Evolutionary conservation across 1,140 invertebrate genomes (phyloP), one percentile per base, ranked within the genome.

Genomic region (Dendrolimus punctatus): DNA sequence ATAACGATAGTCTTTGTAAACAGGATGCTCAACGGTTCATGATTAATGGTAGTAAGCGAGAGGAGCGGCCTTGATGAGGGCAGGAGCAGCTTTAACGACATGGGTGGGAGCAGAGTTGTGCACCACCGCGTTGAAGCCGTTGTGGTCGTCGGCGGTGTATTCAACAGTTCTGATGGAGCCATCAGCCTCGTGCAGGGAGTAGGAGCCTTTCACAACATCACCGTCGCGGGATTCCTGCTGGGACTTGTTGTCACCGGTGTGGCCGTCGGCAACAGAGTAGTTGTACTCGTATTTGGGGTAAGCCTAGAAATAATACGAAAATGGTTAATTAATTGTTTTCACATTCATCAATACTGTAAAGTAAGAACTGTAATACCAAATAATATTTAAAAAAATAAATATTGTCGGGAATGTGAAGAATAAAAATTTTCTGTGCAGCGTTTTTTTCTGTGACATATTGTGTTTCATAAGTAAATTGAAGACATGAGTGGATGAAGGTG

Each of bases 171-270:
- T 58, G 51, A 58, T 46, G 41, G 57, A 58, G 39, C 57, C 57
- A 40, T 58, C 57, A 44, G 57, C 57, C 40, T 58, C 57, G 39
- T 58, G 57, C 47, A 54, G 50, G 7, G 57, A 58, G 47, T 58
- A 58, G 37, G 74, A 69, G 62, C 86, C 86, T 63, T 85, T 78
- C 23, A 87, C 76, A 5, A 77, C 72, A 56, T 83, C 84, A 55
- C 86, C 84, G 52, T 87, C 80, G 48, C 85, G 69, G 49, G 62
- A 55, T 66, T 88, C 85, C 64, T 80, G 74, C 57, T 88, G 85
- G 61, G 68, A 73, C 62, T 88, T 86, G 53, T 77, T 61, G 68
- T 87, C 82, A 40, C 57, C 57, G 39, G 57, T 41, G 41, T 50
- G 51, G 39, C 51, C 39, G 48, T 58, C 57, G 50, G 57, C 51